A percentile compares a stretch with the other conserved stretches of the same genome.
Evolutionary conservation across 2,797 vertebrate species (phyloP).

Genomic region (Phoxinus dragarum): DNA sequence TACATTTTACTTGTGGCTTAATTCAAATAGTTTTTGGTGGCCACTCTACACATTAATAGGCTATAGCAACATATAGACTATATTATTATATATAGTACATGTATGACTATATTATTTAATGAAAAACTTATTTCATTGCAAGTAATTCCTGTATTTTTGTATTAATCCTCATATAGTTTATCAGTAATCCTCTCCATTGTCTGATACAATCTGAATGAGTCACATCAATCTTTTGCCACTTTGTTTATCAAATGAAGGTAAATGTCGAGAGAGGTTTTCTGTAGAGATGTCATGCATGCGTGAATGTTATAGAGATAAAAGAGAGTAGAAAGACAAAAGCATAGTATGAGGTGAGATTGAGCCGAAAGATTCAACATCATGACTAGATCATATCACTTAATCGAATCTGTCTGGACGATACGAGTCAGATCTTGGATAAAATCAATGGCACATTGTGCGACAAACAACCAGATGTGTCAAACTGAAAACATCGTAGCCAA

Average conservation of each 20-base stretch:
- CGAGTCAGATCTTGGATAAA: background rate
- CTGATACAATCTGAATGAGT: conserved; percentile 15
- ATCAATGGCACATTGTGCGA: background rate
- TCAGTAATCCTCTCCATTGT: background rate
- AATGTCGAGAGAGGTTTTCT: conserved; percentile 11
- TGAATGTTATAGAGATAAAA: background rate
- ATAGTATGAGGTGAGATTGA: background rate
- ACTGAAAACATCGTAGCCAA: background rate
- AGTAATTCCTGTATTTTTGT: background rate
- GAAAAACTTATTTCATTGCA: background rate
- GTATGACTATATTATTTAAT: background rate
- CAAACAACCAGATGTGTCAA: background rate
- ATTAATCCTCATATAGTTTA: background rate
- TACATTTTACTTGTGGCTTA: background rate
- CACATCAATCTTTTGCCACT: conserved; percentile 27
- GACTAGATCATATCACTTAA: background rate
- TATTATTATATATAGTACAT: background rate
- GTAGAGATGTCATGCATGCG: background rate
- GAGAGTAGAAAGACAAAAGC: conserved; percentile 2
- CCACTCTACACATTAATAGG: background rate
- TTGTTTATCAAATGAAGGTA: conserved; percentile 36
- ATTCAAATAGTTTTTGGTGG: background rate
- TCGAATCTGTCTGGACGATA: background rate
- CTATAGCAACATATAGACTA: background rate
- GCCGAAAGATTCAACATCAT: conserved; percentile 4